Evolutionary conservation across 1,140 invertebrate species (phyloP).

Genomic region (Pseudobourletiella spinata): DNA sequence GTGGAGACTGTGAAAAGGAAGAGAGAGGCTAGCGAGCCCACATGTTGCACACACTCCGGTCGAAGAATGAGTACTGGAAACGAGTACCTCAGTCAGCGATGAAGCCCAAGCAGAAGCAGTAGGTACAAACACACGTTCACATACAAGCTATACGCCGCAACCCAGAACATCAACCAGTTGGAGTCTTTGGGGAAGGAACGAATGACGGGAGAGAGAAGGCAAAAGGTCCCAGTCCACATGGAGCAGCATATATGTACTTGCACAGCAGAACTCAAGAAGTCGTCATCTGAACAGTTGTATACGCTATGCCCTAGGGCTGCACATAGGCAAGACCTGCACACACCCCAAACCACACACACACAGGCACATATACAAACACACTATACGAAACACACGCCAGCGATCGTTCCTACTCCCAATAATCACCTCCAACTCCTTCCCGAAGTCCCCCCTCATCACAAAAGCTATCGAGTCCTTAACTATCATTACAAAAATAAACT

Average conservation of each 20-base stretch:
- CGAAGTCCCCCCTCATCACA: too few species aligned
- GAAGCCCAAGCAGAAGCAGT: background rate
- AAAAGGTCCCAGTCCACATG: background rate
- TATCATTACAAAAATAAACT: too few species aligned
- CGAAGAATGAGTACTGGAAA: conserved; percentile 20
- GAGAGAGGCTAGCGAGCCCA: conserved; percentile 21
- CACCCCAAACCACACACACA: background rate
- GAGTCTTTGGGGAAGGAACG: background rate
- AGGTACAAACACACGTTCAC: background rate
- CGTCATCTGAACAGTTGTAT: background rate
- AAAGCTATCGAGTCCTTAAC: too few species aligned
- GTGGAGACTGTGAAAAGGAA: conserved; percentile 25
- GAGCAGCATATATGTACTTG: background rate
- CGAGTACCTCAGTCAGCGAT: background rate
- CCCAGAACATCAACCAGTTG: too few species aligned
- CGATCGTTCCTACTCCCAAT: background rate
- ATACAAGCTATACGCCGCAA: too few species aligned
- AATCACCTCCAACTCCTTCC: too few species aligned
- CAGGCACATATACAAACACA: background rate
- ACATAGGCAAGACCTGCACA: background rate
- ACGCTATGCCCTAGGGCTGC: background rate
- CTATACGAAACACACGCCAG: background rate
- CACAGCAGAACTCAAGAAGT: background rate
- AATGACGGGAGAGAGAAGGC: background rate
- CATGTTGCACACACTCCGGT: conserved; percentile 34